These are phyloP conservation scores for Grammomys surdaster DNA, from an alignment of 2,113 vertebrate genomes.

Conservation along the genomic window DNA sequence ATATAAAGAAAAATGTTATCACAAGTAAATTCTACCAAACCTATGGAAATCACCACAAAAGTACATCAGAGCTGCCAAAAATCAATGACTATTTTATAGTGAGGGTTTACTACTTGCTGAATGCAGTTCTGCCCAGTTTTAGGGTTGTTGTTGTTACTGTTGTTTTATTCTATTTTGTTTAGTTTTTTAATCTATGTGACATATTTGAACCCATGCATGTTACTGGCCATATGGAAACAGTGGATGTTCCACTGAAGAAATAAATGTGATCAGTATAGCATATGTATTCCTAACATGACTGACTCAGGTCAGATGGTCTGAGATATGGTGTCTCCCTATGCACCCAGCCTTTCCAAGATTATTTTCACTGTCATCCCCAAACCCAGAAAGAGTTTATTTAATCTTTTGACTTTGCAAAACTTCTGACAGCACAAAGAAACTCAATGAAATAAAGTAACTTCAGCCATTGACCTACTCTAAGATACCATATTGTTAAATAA, in stretches of 20 bases:
- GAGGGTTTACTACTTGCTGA: neutral
- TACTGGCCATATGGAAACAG: neutral
- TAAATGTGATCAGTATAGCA: neutral
- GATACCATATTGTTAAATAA: neutral
- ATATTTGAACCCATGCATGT: neutral
- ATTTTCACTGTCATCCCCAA: neutral
- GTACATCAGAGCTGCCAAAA: neutral
- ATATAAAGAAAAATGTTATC: neutral
- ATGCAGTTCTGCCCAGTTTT: neutral
- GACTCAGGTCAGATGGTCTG: neutral
- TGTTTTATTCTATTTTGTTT: neutral
- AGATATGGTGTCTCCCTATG: too few species aligned
- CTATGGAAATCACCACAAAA: neutral
- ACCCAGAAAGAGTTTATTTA: neutral
- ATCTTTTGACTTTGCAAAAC: neutral
- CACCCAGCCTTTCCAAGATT: neutral
- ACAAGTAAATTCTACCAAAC: neutral
- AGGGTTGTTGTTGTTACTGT: neutral
- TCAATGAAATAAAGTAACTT: neutral
- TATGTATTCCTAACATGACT: neutral
- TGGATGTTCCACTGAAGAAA: neutral
- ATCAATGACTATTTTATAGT: neutral
- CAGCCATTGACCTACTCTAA: neutral
- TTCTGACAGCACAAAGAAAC: neutral
- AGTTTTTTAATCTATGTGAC: neutral